phyloP scores from a whole-genome alignment of 2,113 vertebrate species.

The Seriola quinqueradiata region DNA sequence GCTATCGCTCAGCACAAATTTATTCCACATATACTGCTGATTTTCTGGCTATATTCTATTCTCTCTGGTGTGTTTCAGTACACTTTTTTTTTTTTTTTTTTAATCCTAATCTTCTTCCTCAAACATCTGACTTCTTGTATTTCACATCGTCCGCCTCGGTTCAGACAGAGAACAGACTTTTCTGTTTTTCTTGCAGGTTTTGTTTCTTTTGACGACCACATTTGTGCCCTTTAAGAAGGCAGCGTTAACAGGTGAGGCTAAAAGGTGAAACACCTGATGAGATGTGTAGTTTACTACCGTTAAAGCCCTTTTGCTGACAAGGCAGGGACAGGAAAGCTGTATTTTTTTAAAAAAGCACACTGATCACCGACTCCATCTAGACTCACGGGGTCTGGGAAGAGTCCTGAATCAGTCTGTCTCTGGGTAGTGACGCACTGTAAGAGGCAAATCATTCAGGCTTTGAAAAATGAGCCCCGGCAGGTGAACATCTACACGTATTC shows the following conservation, averaged over 20 bases:
- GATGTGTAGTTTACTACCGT: not conserved
- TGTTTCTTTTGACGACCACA: not conserved
- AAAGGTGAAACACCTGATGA: slow-evolving; percentile 16
- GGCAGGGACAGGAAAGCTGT: not conserved
- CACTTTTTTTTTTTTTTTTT: not conserved
- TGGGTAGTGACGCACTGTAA: not conserved
- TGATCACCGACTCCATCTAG: too few relatives aligned
- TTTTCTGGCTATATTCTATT: slow-evolving; percentile 10
- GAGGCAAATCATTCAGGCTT: not conserved
- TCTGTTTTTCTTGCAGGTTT: not conserved
- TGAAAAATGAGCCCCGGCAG: not conserved
- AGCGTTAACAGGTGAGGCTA: slow-evolving; percentile 32
- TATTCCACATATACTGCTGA: slow-evolving; percentile 3
- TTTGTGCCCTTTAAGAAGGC: slow-evolving; percentile 3
- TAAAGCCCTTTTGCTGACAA: slow-evolving; percentile 34
- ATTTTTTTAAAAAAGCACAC: not conserved
- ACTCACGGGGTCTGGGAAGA: too few relatives aligned
- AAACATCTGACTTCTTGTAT: not conserved
- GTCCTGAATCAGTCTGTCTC: not conserved
- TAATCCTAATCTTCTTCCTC: not conserved
- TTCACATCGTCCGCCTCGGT: not conserved
- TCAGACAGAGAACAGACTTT: not conserved
- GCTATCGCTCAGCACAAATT: slow-evolving; percentile 4
- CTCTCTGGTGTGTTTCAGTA: not conserved
- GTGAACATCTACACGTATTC: not conserved